Percentiles rank a stretch among this genome's conserved stretches.
Conservation (phyloP, 2,113 vertebrate species). For the Aspiorhynchus laticeps region DNA sequence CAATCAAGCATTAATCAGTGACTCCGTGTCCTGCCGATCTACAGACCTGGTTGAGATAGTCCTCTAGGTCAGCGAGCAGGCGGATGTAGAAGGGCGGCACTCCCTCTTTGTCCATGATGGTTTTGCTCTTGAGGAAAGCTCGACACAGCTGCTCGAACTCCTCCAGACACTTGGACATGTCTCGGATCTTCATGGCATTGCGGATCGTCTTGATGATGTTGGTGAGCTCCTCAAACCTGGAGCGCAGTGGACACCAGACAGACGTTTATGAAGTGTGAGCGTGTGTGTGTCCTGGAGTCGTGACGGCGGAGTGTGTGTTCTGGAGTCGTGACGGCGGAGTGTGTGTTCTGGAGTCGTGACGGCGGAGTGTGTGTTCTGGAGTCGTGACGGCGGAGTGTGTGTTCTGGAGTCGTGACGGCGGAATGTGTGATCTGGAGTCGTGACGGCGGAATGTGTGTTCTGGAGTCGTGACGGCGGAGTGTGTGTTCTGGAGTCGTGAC, state of each 20-base stretch:
- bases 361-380: no score
- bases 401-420: no score
- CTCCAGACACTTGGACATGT: conserved; percentile 90
- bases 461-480: no score
- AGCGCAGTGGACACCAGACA: not conserved
- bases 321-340: no score
- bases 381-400: no score
- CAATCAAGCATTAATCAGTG: not conserved
- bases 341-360: no score
- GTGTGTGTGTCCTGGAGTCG: no score
- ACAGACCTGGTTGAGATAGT: conserved; percentile 87
- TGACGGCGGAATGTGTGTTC: no score
- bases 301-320: no score
- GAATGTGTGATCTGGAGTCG: no score
- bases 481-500: no score
- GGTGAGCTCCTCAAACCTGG: conserved; percentile 89
- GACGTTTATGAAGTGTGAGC: not conserved
- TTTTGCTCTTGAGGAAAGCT: conserved; percentile 89
- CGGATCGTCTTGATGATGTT: conserved; percentile 92
- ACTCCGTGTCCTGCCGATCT: not conserved
- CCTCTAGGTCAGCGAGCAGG: conserved; percentile 87
- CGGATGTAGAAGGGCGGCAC: conserved; percentile 88
- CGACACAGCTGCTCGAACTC: conserved; percentile 90
- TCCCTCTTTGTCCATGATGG: conserved; percentile 90
- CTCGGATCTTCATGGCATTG: conserved; percentile 93